Conservation (phyloP, 2,113 vertebrate genomes). For the Serilophus lunatus region DNA sequence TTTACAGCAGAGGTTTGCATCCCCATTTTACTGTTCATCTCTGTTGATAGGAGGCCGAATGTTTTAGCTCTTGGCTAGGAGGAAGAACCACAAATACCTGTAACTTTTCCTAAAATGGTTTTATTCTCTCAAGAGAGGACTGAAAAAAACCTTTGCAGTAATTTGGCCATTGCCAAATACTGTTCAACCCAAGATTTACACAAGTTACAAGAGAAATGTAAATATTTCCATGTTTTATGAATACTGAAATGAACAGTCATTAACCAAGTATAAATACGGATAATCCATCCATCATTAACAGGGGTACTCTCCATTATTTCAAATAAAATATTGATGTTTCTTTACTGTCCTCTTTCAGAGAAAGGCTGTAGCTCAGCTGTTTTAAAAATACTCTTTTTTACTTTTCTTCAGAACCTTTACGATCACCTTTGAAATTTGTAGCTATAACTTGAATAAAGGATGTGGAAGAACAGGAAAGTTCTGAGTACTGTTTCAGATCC, state of each 20-base stretch:
- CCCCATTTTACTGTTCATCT: not conserved
- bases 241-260: not conserved
- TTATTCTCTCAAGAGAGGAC: not conserved
- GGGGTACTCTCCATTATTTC: not conserved
- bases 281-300: not conserved
- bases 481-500: not conserved
- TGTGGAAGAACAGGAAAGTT: not conserved
- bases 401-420: not conserved
- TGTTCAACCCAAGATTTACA: not conserved
- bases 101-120: not conserved
- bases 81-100: not conserved
- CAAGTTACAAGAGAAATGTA: not conserved
- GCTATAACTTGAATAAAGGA: not conserved
- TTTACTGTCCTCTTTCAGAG: not conserved
- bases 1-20: not conserved
- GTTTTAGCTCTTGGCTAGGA: not conserved
- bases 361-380: not conserved
- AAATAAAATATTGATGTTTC: not conserved
- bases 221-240: not conserved
- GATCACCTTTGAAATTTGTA: not conserved
- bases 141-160: not conserved
- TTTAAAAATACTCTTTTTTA: not conserved
- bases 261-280: not conserved
- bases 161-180: not conserved
- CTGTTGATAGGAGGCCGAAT: not conserved